A percentile compares a stretch with the other conserved stretches of the same genome.
phyloP scores from a whole-genome alignment of 2,888 invertebrate genomes.

The Zaprionus lineosus region DNA sequence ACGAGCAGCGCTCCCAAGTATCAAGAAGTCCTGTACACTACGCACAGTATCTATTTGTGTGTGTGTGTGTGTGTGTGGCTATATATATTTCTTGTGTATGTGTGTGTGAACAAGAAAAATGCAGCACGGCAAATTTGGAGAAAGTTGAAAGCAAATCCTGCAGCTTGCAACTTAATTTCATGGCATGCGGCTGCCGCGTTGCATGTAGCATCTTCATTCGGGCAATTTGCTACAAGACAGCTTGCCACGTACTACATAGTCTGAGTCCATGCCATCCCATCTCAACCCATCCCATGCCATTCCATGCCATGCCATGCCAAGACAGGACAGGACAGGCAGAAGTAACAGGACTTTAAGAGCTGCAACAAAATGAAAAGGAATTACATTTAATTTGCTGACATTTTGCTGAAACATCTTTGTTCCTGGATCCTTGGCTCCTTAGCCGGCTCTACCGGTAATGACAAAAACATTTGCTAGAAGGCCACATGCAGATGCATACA shows the following conservation, averaged over 20 bases:
- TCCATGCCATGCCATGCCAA: no score
- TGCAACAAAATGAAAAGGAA: conserved; percentile 64
- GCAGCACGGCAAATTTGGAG: conserved; percentile 56
- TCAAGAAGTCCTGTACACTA: conserved; percentile 23
- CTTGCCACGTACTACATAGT: conserved; percentile 58
- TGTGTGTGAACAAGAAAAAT: conserved; percentile 22
- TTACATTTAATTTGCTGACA: conserved; percentile 74
- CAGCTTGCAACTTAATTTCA: conserved; percentile 76
- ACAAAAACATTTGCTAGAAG: conserved; percentile 64
- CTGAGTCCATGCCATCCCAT: no score
- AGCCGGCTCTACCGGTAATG: conserved; percentile 57
- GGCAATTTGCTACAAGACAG: conserved; percentile 70
- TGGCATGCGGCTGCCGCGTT: conserved; percentile 60
- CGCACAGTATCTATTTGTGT: background rate
- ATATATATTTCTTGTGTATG: conserved; percentile 2
- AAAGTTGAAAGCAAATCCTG: conserved; percentile 75
- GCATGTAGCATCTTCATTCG: conserved; percentile 69
- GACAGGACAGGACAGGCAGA: conserved; percentile 23
- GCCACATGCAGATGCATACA: conserved; percentile 63
- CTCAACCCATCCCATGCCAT: no score
- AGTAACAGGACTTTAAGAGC: conserved; percentile 40
- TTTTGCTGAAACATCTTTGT: conserved; percentile 54
- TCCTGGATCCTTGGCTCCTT: conserved; percentile 17
- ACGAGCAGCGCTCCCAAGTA: conserved; percentile 46
- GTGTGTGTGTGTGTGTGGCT: conserved; percentile 10